Base-by-base conservation (phyloP, 2,113 vertebrate species). In the Chaetorhynchus papuensis region DNA sequence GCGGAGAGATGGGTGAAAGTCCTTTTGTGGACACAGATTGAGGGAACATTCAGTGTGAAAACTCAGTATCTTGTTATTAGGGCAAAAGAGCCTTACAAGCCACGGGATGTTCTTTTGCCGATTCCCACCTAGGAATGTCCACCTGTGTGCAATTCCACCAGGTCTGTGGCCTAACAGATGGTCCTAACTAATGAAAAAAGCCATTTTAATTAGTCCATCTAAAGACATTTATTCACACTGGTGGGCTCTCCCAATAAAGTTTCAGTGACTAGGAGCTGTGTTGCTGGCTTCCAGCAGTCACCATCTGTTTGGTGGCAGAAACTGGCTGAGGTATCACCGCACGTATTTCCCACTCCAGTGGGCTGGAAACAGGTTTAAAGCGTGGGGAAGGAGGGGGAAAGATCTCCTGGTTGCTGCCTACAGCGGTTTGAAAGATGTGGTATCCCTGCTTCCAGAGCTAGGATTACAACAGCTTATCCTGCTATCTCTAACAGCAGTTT, bases 121-220 rank as follows among this genome's bases (percentile, higher is more conserved):
- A 83, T 91, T 96, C 91, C 96, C 91, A 96, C 93, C 91, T 96
- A 95, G 82, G 96, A 95, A 95, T 90, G 96, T 94, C 86, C 94
- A 98, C 97, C 89, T 93, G 95, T 93, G 86, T 94, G 96, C 79
- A 96, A 96, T 97, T 98, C 98, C 95, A 97, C 95, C 93, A 98
- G 97, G 98, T 98, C 98, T 93, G 92, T 24, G 92, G 95, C 96
- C 94, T 97, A 97, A 98, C 98, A 99, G 99, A 99, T 99, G 99
- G 98, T 97, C 94, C 60, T 85, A 93, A 92, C 97, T 98, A 98
- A 98, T 98, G 97, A 98, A 98, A 98, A 98, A 97, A 95, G 95
- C 95, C 89, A 96, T 98, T 98, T 98, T 99, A 99, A 99, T 99
- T 98, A 99, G 98, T 97, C 98, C 96, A 95, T 98, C 98, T 98